Evolutionary conservation across 2,797 vertebrate species (phyloP).

Genomic region (Coregonus suidteri): DNA sequence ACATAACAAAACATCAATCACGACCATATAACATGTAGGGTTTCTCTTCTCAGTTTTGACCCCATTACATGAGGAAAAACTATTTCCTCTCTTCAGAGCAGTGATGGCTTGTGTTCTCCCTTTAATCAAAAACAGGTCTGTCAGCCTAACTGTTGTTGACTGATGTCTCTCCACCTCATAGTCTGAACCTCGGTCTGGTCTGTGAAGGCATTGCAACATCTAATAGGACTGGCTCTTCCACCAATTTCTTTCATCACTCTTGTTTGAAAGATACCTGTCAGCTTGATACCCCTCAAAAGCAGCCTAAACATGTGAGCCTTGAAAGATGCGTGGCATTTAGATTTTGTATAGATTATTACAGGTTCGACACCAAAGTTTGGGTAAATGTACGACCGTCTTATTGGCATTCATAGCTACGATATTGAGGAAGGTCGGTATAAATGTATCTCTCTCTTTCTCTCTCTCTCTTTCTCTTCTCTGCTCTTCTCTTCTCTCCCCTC

Average conservation of each 20-base stretch:
- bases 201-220: not conserved
- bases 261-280: slow-evolving; percentile 12
- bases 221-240: not conserved
- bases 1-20: not conserved
- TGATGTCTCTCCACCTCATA: not conserved
- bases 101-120: not conserved
- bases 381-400: too few species aligned
- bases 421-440: too few species aligned
- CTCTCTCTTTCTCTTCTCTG: too few species aligned
- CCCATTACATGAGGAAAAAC: not conserved
- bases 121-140: not conserved
- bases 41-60: not conserved
- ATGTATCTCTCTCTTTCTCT: too few species aligned
- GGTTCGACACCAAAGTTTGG: not conserved
- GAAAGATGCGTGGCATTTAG: slow-evolving; percentile 35
- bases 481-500: too few species aligned
- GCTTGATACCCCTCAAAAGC: not conserved
- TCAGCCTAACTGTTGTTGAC: not conserved
- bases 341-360: not conserved
- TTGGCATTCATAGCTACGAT: too few species aligned
- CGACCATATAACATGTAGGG: not conserved
- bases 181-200: not conserved
- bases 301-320: slow-evolving; percentile 4
- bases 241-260: slow-evolving; percentile 21
- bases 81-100: not conserved